Evolutionary conservation across 2,113 vertebrate species (phyloP).

Genomic region (Lampris incognitus): DNA sequence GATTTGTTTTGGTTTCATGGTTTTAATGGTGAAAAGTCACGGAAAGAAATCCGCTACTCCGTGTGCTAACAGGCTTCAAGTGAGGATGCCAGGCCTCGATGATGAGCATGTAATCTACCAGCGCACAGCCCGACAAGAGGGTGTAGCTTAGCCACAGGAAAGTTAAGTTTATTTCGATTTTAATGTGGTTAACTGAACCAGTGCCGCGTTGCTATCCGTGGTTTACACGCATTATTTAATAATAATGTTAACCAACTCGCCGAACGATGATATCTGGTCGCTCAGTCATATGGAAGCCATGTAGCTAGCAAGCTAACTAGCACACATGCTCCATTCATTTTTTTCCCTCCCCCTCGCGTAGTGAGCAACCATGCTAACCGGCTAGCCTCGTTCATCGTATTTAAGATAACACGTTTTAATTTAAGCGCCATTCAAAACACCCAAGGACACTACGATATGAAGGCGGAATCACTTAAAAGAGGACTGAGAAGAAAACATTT

Average conservation of each 20-base stretch:
- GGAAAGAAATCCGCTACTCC: constrained; percentile 54
- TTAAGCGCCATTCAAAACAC: too few relatives aligned
- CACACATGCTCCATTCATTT: constrained; percentile 78
- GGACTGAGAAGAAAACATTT: too few relatives aligned
- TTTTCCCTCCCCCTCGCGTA: not conserved
- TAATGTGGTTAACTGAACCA: not conserved
- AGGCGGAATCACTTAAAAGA: too few relatives aligned
- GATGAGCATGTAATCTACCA: constrained; percentile 67
- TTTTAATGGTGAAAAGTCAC: constrained; percentile 56
- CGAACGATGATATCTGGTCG: rapidly evolving
- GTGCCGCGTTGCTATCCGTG: rapidly evolving
- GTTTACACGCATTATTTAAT: rapidly evolving
- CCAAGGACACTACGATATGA: too few relatives aligned
- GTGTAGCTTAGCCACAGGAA: constrained; percentile 8
- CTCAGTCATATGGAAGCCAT: constrained; percentile 17
- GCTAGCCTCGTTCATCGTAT: constrained; percentile 27
- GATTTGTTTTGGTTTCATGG: constrained; percentile 33
- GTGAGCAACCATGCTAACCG: constrained; percentile 40
- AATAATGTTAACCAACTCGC: rapidly evolving
- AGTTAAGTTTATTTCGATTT: constrained; percentile 19
- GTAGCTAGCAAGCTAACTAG: constrained; percentile 61
- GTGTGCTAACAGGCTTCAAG: constrained; percentile 75
- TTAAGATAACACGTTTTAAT: too few relatives aligned
- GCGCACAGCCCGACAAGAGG: not conserved
- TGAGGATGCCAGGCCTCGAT: constrained; percentile 21